Evolutionary conservation across 2,113 vertebrate species (phyloP), one percentile per base, ranked within the genome.

Genomic region (Chrysochloris asiatica): DNA sequence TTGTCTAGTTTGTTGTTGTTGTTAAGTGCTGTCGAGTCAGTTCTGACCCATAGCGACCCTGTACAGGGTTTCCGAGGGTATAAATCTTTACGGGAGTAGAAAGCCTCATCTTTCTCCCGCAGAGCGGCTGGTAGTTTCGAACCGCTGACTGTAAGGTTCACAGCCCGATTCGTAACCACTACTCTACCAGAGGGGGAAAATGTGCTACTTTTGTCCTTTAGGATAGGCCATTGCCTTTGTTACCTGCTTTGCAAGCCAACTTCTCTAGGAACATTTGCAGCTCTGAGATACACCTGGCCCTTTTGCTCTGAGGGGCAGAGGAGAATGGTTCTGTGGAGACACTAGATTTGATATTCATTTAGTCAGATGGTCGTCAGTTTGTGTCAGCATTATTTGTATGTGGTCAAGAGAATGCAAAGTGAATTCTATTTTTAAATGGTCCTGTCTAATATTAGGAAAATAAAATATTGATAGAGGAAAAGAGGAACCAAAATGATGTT

Each of bases 401-500:
- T 86, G 61, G 41, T 82, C n/a, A n/a, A n/a, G 75, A 89, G 28
- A 83, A 71, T 83, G 47, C 76, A 81, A 86, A 52, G 16, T 80
- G 52, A 89, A 71, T 90, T 79, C 6, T 72, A 83, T 79, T 89
- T 89, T 86, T 92, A 79, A 93, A 24, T 88, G 84, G 65, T 36
- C 4, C 86, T 93, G 14, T 88, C 83, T 73, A 80, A 69, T 89
- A 75, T 26, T 75, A 45, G 54, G 86, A 80, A 63, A 85, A 47
- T 72, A 84, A 6, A 75, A 5, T 92, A 75, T 88, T 82, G n/a
- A 83, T 75, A 90, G 63, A 76, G 22, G n/a, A 88, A 76, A 95
- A 61, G 36, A 4, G 28, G 59, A 65, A 72, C 50, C 41, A 86
- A 56, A 89, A 54, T 86, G 36, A 59, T 90, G 76, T 83, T 83